These are phyloP conservation scores for Myripristis jacobus DNA, from an alignment of 2,797 vertebrate genomes.

Conservation along the genomic window DNA sequence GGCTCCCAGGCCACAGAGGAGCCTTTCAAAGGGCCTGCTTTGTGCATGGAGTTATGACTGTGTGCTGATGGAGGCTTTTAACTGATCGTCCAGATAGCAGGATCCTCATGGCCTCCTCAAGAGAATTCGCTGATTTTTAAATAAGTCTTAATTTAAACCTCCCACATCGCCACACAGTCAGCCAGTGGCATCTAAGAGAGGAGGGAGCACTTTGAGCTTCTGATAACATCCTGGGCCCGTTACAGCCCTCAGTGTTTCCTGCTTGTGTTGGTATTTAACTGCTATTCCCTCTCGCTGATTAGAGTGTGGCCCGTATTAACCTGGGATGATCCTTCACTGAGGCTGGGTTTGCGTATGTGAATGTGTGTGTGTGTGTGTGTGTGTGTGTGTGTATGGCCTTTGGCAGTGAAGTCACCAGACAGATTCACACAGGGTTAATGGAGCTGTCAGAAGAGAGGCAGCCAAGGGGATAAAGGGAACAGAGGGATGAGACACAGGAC, in stretches of 20 bases:
- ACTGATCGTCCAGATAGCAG: slow-evolving; percentile 33
- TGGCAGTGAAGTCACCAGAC: slow-evolving; percentile 1
- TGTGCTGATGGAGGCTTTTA: slow-evolving; percentile 26
- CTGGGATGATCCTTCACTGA: neutral
- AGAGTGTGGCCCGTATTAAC: slow-evolving; percentile 4
- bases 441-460: slow-evolving; percentile 44
- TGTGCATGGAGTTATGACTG: slow-evolving; percentile 27
- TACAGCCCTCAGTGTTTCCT: slow-evolving; percentile 13
- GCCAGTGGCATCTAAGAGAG: neutral
- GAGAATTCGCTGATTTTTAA: slow-evolving; percentile 28
- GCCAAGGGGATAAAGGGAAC: neutral
- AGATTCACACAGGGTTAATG: slow-evolving; percentile 55
- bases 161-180: neutral
- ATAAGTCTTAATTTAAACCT: slow-evolving; percentile 6
- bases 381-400: neutral
- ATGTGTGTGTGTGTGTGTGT: neutral
- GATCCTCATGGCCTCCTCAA: slow-evolving; percentile 16
- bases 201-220: neutral
- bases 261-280: neutral
- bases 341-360: neutral
- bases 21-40: slow-evolving; percentile 24
- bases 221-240: slow-evolving; percentile 1
- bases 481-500: slow-evolving; percentile 6
- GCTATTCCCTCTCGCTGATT: neutral
- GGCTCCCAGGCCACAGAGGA: slow-evolving; percentile 16